Evolutionary conservation across 2,797 vertebrate genomes (phyloP).

Genomic region (Dicrostonyx torquatus): DNA sequence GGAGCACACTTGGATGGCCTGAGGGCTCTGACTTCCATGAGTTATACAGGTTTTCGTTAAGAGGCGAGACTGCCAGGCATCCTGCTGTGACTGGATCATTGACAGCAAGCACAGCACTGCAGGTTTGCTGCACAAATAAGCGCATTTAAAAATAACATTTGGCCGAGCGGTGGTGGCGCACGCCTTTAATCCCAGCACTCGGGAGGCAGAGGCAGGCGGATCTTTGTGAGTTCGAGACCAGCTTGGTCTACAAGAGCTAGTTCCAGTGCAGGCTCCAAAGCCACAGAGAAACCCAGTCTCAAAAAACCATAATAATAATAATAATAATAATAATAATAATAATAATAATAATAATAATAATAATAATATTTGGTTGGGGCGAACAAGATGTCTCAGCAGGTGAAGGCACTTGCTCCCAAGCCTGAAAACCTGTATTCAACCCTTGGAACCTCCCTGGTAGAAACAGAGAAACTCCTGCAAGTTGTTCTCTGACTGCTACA

Average conservation of each 20-base stretch:
- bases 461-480: neutral
- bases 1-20: neutral
- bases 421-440: neutral
- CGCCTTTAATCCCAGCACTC: too few species aligned
- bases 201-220: too few species aligned
- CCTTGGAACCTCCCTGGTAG: neutral
- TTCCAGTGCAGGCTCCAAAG: too few species aligned
- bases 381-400: neutral
- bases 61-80: neutral
- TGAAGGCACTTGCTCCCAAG: neutral
- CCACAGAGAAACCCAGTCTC: too few species aligned
- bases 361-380: neutral
- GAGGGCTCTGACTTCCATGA: neutral
- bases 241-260: too few species aligned
- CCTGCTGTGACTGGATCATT: neutral
- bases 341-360: too few species aligned
- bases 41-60: neutral
- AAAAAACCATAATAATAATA: too few species aligned
- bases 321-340: too few species aligned
- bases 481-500: neutral
- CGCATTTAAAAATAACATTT: conserved; percentile 27
- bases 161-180: too few species aligned
- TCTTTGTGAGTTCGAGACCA: too few species aligned
- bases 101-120: neutral
- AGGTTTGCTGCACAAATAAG: conserved; percentile 23